These are phyloP conservation scores for Aporophyla lueneburgensis DNA, from an alignment of 2,888 invertebrate genomes.

Conservation along the genomic window DNA sequence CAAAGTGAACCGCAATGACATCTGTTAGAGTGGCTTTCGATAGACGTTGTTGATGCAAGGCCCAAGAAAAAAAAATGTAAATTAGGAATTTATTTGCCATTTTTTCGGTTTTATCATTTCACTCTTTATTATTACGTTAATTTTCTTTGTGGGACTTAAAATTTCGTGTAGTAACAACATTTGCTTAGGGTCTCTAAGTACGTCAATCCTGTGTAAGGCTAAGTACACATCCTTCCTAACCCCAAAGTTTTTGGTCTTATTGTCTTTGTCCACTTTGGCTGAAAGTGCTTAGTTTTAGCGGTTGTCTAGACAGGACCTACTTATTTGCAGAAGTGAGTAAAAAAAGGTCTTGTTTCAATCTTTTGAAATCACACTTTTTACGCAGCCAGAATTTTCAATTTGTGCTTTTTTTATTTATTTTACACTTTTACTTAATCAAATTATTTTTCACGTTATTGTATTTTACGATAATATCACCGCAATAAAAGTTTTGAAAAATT, in stretches of 20 bases:
- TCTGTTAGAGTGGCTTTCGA: constrained; percentile 4
- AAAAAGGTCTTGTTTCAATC: no score
- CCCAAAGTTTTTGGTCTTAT: background rate
- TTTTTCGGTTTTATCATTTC: background rate
- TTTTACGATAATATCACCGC: no score
- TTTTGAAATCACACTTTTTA: no score
- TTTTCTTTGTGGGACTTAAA: constrained; percentile 1
- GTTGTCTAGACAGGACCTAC: background rate
- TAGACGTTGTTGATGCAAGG: constrained; percentile 14
- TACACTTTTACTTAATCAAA: no score
- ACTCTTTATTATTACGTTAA: background rate
- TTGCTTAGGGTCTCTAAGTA: background rate
- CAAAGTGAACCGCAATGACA: constrained; percentile 6
- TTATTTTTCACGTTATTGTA: no score
- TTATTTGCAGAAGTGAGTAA: background rate
- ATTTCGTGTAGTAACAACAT: constrained; percentile 10
- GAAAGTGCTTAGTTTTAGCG: background rate
- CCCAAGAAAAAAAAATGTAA: constrained; percentile 27
- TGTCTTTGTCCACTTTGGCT: background rate
- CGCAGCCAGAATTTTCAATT: no score
- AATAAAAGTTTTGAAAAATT: no score
- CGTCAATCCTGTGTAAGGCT: constrained; percentile 1
- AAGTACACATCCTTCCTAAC: background rate
- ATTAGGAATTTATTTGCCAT: background rate
- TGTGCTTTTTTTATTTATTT: no score